A percentile compares a stretch with the other conserved stretches of the same genome.
phyloP scores from a whole-genome alignment of 2,888 invertebrate genomes.

The Ashinkailepas kermadecensis region DNA sequence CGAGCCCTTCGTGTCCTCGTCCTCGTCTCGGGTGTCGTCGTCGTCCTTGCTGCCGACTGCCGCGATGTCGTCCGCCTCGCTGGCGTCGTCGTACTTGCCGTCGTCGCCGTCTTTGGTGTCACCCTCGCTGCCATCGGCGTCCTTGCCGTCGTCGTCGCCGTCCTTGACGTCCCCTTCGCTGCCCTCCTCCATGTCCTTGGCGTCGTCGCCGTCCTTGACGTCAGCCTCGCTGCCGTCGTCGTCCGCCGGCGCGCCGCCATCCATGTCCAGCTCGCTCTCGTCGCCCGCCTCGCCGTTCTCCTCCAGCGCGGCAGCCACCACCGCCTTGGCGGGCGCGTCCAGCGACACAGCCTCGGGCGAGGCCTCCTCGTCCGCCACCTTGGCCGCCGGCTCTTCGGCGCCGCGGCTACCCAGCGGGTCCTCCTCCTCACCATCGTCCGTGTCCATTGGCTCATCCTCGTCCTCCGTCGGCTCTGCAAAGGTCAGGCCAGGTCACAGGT shows the following conservation, averaged over 20 bases:
- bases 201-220: conserved; percentile 31
- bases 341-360: too few relatives aligned
- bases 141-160: conserved; percentile 38
- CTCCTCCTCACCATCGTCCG: conserved; percentile 30
- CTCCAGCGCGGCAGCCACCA: conserved; percentile 33
- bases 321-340: conserved; percentile 34
- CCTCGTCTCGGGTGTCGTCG: conserved; percentile 4
- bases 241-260: conserved; percentile 31
- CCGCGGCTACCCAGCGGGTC: conserved; percentile 27
- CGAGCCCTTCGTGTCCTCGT: not conserved
- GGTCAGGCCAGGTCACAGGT: too few relatives aligned
- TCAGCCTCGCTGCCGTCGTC: conserved; percentile 27
- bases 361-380: conserved; percentile 27
- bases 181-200: conserved; percentile 30
- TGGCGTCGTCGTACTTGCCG: too few relatives aligned
- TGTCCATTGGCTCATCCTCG: conserved; percentile 29
- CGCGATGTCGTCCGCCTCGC: conserved; percentile 29
- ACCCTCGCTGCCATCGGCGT: conserved; percentile 36
- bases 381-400: conserved; percentile 33
- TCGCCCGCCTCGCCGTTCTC: conserved; percentile 37
- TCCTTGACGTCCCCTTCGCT: conserved; percentile 36
- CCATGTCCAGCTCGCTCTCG: conserved; percentile 34
- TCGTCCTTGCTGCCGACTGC: conserved; percentile 29
- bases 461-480: not conserved
- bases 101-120: conserved; percentile 35